These are phyloP conservation scores for Proterorhinus semilunaris DNA, from an alignment of 2,113 vertebrate genomes.

Conservation along the genomic window DNA sequence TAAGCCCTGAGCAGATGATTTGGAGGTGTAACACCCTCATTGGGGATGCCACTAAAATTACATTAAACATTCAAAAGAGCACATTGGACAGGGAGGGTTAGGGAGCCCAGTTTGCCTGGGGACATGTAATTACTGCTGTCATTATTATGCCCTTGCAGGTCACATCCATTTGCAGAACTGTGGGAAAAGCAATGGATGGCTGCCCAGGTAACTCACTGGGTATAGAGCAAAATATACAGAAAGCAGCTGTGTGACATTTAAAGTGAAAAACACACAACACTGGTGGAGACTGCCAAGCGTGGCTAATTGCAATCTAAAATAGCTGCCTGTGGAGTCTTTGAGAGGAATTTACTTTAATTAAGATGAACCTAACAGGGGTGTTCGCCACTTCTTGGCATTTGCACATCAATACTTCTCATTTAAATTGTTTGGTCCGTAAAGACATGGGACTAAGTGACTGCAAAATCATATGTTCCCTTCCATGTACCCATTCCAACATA, in stretches of 20 bases:
- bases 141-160: slow-evolving; percentile 30
- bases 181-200: slow-evolving; percentile 32
- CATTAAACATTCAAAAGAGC: slow-evolving; percentile 40
- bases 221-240: slow-evolving; percentile 34
- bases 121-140: slow-evolving; percentile 39
- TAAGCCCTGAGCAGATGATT: slow-evolving; percentile 24
- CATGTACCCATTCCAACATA: slow-evolving; percentile 30
- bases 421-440: slow-evolving; percentile 31
- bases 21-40: slow-evolving; percentile 3
- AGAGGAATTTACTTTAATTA: slow-evolving; percentile 64
- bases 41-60: slow-evolving; percentile 26
- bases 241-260: slow-evolving; percentile 22
- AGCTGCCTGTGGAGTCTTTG: slow-evolving; percentile 58
- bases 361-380: slow-evolving; percentile 41
- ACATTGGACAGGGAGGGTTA: slow-evolving; percentile 21
- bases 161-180: slow-evolving; percentile 14
- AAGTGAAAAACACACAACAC: slow-evolving; percentile 22
- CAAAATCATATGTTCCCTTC: slow-evolving; percentile 35
- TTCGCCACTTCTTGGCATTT: slow-evolving; percentile 23
- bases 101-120: slow-evolving; percentile 25
- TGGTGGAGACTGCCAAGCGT: slow-evolving; percentile 25
- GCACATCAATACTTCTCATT: slow-evolving; percentile 43
- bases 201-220: slow-evolving; percentile 39
- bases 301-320: slow-evolving; percentile 62
- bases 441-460: slow-evolving; percentile 23